A percentile compares a stretch with the other conserved stretches of the same genome.
Conservation (phyloP, 2,797 vertebrate genomes). For the Rhabdophis nuchalis region DNA sequence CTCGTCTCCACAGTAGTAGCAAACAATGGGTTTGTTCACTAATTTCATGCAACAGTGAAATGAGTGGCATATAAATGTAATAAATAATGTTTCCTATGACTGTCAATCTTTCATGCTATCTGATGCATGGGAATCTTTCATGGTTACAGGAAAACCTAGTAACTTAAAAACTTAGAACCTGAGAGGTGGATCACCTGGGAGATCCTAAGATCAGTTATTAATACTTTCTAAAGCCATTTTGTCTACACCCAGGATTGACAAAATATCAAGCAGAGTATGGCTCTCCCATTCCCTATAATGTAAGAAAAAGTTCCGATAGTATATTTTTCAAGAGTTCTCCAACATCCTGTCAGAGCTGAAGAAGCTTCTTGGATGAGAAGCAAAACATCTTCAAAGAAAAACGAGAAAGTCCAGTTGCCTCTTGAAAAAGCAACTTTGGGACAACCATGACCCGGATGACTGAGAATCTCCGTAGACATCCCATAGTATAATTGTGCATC, state of each 20-base stretch:
- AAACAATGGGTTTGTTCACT: neutral
- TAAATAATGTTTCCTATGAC: neutral
- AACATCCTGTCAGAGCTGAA: too few relatives aligned
- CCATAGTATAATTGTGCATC: neutral
- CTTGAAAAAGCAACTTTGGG: too few relatives aligned
- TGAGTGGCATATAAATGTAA: neutral
- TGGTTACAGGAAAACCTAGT: neutral
- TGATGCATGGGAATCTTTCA: neutral
- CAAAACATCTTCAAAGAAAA: too few relatives aligned
- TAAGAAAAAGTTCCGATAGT: neutral
- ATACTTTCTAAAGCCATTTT: neutral
- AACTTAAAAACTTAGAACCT: neutral
- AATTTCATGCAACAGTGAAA: neutral
- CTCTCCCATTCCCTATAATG: neutral
- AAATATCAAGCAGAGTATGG: neutral
- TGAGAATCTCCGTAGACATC: too few relatives aligned
- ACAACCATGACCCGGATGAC: too few relatives aligned
- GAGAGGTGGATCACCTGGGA: neutral
- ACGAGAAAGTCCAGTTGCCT: too few relatives aligned
- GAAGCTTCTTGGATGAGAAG: too few relatives aligned
- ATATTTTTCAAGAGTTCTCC: neutral
- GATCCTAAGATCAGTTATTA: neutral
- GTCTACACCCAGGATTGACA: neutral
- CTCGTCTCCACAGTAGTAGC: neutral
- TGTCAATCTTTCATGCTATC: neutral